phyloP scores from a whole-genome alignment of 37 sponge, comb jelly and placozoan species.

The Agelas oroides region DNA sequence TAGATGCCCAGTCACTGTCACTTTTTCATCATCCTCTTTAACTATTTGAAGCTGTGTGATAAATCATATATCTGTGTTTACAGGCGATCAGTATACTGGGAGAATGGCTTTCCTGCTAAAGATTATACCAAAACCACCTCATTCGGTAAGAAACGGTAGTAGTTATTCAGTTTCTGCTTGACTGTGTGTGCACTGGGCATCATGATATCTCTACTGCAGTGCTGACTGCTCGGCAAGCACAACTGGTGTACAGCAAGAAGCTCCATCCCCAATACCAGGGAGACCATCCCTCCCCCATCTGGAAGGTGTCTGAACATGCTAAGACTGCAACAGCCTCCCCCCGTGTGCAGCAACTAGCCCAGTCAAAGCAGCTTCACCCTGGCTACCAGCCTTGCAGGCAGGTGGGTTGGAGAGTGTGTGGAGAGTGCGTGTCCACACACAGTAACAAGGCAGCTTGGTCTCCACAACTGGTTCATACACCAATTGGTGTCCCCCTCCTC shows the following conservation, averaged over 20 bases:
- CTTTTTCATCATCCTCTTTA: no score
- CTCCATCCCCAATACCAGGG: constrained; percentile 66
- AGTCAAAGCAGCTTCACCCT: constrained; percentile 60
- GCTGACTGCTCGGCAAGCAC: constrained; percentile 57
- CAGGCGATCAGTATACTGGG: constrained; percentile 91
- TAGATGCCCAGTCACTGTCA: no score
- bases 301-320: constrained; percentile 48
- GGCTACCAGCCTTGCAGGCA: constrained; percentile 57
- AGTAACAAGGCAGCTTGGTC: no score
- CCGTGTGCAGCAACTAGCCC: constrained; percentile 46
- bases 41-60: no score
- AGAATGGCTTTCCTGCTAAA: constrained; percentile 71
- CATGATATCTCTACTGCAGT: constrained; percentile 17
- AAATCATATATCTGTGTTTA: not conserved
- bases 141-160: constrained; percentile 24
- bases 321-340: constrained; percentile 46
- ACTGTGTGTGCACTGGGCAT: not conserved
- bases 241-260: constrained; percentile 61
- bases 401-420: no score
- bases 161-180: not conserved
- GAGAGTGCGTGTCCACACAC: no score
- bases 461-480: no score
- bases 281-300: constrained; percentile 75
- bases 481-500: no score
- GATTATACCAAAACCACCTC: constrained; percentile 75